Percentiles rank a stretch among this genome's conserved stretches.
phyloP scores from a whole-genome alignment of 2,888 invertebrate genomes.

The Tenodera sinensis region DNA sequence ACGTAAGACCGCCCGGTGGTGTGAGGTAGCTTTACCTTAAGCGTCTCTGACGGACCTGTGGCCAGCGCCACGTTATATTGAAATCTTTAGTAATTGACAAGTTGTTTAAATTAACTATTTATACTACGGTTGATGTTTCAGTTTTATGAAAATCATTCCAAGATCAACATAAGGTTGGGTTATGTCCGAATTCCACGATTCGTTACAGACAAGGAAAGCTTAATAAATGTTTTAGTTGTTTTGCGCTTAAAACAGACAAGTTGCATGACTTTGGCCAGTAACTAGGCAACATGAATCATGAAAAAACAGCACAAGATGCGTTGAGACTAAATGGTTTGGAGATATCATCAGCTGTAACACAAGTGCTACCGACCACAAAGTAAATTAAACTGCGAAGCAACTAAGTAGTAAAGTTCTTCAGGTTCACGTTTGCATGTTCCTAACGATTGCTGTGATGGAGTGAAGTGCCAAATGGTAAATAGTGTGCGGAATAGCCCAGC shows the following conservation, averaged over 20 bases:
- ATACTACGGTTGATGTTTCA: too few relatives aligned
- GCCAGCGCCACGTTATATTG: too few relatives aligned
- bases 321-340: background rate
- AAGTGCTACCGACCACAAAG: background rate
- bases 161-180: too few relatives aligned
- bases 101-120: too few relatives aligned
- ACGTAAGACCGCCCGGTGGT: too few relatives aligned
- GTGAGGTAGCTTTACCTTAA: too few relatives aligned
- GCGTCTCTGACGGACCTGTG: too few relatives aligned
- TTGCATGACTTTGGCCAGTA: background rate
- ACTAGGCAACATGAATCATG: background rate
- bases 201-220: too few relatives aligned
- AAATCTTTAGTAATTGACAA: too few relatives aligned
- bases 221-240: background rate
- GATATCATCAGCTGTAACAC: background rate
- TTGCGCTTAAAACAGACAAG: background rate
- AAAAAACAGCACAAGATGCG: background rate
- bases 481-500: background rate
- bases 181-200: too few relatives aligned
- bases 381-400: background rate
- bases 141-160: too few relatives aligned
- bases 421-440: background rate
- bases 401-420: background rate
- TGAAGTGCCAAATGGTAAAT: background rate
- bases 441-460: background rate